Evolutionary conservation across 2,113 vertebrate genomes (phyloP), one percentile per base, ranked within the genome.

Genomic region (Xyliphius kryptos): DNA sequence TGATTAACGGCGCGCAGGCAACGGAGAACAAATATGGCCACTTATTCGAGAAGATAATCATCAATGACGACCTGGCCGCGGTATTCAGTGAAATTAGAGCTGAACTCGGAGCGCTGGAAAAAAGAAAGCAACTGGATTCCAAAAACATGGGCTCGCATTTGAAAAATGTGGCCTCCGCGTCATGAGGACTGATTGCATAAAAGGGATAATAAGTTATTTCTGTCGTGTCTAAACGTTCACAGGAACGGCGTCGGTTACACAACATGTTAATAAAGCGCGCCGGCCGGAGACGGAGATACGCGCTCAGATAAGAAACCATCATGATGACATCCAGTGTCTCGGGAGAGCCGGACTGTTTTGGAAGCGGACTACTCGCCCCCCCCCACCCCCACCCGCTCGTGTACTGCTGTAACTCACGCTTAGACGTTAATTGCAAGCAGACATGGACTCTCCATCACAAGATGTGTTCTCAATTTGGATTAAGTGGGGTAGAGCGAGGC

Each of bases 101-200:
- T 9, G 85, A 84, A 22, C 90, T 97, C 22, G 77, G 87, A 78
- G 89, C 75, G 75, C 61, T 90, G 46, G 80, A 89, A 68, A 26
- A 85, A 82, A 0, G 88, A 89, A 2, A 77, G 84, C 53, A 88
- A 89, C 58, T 97, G 95, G 94, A 83, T 95, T 68, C 92, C 94
- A 1, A 79, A 88, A 67, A 88, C 88, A 71, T 97, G 92, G 87
- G 87, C 78, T 88, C 89, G n/a, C 32, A 12, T 9, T 53, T 7
- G 16, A 66, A 59, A 9, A 63, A 59, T 12, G 37, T 43, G 11
- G 37, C 22, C 46, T 63, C 48, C 21, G 10, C 49, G 40, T 59
- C 43, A 32, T 40, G 17, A 13, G 14, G 36, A 38, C 38, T 16
- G 32, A 32, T 32, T 20, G 49, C 2, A 38, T 15, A 15, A 52